Evolutionary conservation across 2,797 vertebrate species (phyloP).

Genomic region (Dicrostonyx torquatus): DNA sequence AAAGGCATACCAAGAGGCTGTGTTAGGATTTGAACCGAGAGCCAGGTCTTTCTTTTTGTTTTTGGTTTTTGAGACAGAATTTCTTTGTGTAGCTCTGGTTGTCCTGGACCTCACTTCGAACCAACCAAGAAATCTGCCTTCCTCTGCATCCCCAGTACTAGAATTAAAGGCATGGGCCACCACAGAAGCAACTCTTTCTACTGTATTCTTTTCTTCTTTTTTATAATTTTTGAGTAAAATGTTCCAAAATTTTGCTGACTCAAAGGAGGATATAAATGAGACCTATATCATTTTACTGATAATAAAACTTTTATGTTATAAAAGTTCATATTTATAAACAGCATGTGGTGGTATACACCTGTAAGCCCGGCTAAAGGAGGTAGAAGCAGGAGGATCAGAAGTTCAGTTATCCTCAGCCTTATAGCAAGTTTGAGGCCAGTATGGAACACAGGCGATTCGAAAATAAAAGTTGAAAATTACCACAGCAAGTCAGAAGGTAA

Average conservation of each 20-base stretch:
- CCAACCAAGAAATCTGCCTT: background rate
- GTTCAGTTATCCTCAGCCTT: background rate
- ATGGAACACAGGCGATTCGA: background rate
- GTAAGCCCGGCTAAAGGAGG: background rate
- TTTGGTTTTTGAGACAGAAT: background rate
- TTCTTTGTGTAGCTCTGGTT: background rate
- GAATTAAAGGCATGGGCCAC: background rate
- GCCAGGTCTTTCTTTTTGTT: background rate
- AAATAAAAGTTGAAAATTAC: background rate
- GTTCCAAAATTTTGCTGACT: conserved; percentile 7
- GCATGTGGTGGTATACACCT: background rate
- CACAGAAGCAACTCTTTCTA: background rate
- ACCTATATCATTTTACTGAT: background rate
- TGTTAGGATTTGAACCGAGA: background rate
- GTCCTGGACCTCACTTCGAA: background rate
- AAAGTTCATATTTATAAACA: background rate
- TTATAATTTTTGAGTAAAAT: background rate
- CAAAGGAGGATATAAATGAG: conserved; percentile 7
- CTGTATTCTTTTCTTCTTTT: background rate
- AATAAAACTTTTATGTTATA: background rate
- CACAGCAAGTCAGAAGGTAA: no score
- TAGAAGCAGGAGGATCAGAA: background rate
- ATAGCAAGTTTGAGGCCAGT: background rate
- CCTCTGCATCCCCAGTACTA: background rate
- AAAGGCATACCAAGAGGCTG: background rate